These are phyloP conservation scores for Zaprionus kolodkinae DNA, from an alignment of 1,140 invertebrate species.

Conservation along the genomic window DNA sequence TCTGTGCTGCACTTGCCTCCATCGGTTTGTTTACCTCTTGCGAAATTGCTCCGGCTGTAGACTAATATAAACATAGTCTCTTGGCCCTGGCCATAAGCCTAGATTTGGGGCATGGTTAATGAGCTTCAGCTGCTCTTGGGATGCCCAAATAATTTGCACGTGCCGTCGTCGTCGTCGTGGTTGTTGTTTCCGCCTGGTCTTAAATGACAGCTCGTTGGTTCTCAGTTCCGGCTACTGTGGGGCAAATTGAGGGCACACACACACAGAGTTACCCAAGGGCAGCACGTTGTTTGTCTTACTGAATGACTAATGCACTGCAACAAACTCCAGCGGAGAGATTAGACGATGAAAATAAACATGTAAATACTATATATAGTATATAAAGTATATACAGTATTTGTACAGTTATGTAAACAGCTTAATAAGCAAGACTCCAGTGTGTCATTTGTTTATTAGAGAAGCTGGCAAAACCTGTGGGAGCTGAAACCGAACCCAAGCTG, in stretches of 20 bases:
- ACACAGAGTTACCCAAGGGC: conserved; percentile 17
- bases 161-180: conserved; percentile 4
- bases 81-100: conserved; percentile 41
- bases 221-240: conserved; percentile 15
- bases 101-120: conserved; percentile 62
- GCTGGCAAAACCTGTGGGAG: background rate
- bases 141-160: conserved; percentile 16
- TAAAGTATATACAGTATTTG: too few relatives aligned
- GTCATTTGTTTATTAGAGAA: conserved; percentile 10
- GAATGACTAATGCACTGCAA: conserved; percentile 44
- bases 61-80: conserved; percentile 44
- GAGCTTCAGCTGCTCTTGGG: conserved; percentile 43
- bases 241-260: conserved; percentile 18
- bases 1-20: conserved; percentile 43
- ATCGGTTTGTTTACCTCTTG: conserved; percentile 66
- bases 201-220: conserved; percentile 29
- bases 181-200: background rate
- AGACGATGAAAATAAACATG: conserved; percentile 21
- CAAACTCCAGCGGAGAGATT: conserved; percentile 29
- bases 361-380: conserved; percentile 2
- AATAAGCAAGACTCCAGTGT: conserved; percentile 9
- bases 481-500: background rate
- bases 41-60: conserved; percentile 26
- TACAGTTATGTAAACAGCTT: conserved; percentile 2
- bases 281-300: conserved; percentile 28